Evolutionary conservation across 2,888 invertebrate genomes (phyloP).

Genomic region (Drosophila acutilabella): DNA sequence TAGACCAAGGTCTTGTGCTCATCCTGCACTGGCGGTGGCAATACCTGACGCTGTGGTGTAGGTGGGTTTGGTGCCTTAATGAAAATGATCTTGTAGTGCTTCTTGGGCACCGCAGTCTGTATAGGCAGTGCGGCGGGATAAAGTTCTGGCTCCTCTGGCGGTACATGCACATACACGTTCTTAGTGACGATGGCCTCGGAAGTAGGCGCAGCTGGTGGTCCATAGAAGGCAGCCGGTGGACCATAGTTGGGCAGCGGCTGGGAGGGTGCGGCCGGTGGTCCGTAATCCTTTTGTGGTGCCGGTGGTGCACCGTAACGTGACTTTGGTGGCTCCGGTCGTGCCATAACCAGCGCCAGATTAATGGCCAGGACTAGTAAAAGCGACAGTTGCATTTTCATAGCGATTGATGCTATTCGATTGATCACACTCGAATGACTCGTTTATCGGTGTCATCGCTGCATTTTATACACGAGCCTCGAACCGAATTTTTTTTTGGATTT

Average conservation of each 20-base stretch:
- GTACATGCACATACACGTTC: constrained; percentile 87
- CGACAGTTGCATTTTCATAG: constrained; percentile 58
- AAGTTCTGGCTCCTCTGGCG: constrained; percentile 86
- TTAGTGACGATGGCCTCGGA: constrained; percentile 83
- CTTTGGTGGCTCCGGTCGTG: constrained; percentile 85
- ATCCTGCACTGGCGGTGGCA: constrained; percentile 91
- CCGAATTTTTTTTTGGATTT: constrained; percentile 7
- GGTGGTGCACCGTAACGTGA: constrained; percentile 83
- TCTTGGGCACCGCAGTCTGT: constrained; percentile 86
- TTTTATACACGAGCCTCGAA: constrained; percentile 56
- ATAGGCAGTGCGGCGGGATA: constrained; percentile 84
- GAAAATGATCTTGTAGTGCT: constrained; percentile 87
- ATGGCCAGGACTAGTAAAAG: constrained; percentile 80
- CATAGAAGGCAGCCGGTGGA: constrained; percentile 83
- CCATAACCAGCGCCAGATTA: constrained; percentile 84
- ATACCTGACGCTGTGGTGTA: constrained; percentile 85
- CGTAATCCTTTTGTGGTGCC: constrained; percentile 83
- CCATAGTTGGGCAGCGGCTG: constrained; percentile 83
- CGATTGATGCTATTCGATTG: constrained; percentile 35
- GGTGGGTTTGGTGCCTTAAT: constrained; percentile 87
- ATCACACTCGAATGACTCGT: constrained; percentile 70
- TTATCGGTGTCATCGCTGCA: constrained; percentile 57
- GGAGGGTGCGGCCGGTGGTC: constrained; percentile 69
- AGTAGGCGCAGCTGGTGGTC: constrained; percentile 76
- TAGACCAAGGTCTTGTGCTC: constrained; percentile 96